These are phyloP conservation scores for Epizoanthus ramosus DNA, from an alignment of 92 coral and sea anemone species.

Conservation along the genomic window DNA sequence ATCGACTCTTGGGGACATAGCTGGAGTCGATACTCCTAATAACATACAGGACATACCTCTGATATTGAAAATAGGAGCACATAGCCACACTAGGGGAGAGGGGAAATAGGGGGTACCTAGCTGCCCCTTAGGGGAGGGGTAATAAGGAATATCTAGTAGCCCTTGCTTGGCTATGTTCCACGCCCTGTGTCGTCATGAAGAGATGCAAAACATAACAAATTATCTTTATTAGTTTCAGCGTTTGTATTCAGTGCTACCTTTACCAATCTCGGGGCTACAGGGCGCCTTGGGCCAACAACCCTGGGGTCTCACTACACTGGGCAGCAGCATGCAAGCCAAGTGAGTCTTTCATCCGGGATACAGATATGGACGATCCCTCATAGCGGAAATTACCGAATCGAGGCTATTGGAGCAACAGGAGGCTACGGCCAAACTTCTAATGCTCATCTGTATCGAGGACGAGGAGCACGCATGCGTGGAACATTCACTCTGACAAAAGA, in stretches of 20 bases:
- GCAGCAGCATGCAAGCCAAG: slow-evolving; percentile 43
- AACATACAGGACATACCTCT: no score
- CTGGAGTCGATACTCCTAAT: no score
- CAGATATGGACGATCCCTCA: slow-evolving; percentile 45
- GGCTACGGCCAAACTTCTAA: slow-evolving; percentile 25
- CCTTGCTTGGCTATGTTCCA: not conserved
- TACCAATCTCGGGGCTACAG: slow-evolving; percentile 55
- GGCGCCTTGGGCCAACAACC: slow-evolving; percentile 43
- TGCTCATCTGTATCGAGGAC: slow-evolving; percentile 3
- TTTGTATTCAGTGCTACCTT: slow-evolving; percentile 15
- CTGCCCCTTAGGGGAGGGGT: no score
- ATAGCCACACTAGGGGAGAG: no score
- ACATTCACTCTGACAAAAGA: slow-evolving; percentile 37
- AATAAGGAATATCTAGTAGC: no score
- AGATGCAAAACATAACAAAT: not conserved
- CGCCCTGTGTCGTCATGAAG: not conserved
- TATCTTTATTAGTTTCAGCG: not conserved
- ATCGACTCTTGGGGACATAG: no score
- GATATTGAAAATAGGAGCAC: no score
- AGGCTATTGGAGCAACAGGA: slow-evolving; percentile 51
- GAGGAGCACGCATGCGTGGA: slow-evolving; percentile 49
- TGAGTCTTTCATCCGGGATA: slow-evolving; percentile 40
- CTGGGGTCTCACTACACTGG: slow-evolving; percentile 39
- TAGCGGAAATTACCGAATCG: slow-evolving; percentile 33
- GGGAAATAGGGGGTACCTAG: no score